Evolutionary conservation across 2,797 vertebrate species (phyloP).

Genomic region (Cheracebus regulus): DNA sequence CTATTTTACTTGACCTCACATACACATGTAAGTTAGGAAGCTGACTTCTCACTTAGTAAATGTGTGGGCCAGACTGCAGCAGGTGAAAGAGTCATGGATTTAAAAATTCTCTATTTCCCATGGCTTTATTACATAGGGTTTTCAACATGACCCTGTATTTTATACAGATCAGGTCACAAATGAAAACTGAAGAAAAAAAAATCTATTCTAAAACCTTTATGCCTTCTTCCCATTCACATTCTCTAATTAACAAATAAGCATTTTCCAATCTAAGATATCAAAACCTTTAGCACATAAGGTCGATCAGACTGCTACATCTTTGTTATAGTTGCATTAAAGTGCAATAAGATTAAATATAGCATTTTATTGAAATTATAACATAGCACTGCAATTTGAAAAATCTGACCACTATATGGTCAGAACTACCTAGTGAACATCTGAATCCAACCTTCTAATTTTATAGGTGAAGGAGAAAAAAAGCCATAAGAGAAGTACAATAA

Average conservation of each 20-base stretch:
- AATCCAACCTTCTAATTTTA: not conserved
- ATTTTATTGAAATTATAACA: conserved; percentile 38
- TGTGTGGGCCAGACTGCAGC: not conserved
- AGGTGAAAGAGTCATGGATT: not conserved
- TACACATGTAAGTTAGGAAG: conserved; percentile 5
- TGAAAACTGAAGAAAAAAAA: conserved; percentile 14
- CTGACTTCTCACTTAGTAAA: not conserved
- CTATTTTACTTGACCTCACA: conserved; percentile 12
- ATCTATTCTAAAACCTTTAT: not conserved
- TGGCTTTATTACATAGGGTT: conserved; percentile 11
- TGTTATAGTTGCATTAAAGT: not conserved
- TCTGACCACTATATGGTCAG: not conserved
- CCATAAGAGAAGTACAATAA: not conserved
- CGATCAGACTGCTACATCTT: not conserved
- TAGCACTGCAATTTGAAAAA: not conserved
- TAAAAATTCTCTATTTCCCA: conserved; percentile 22
- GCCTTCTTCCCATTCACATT: not conserved
- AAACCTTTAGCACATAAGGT: not conserved
- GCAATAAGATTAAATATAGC: not conserved
- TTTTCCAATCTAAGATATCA: not conserved
- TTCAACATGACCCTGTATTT: conserved; percentile 39
- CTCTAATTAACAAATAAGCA: not conserved
- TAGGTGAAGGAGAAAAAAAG: not conserved
- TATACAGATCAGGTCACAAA: not conserved
- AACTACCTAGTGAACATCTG: conserved; percentile 19